These are phyloP conservation scores for Micromesistius poutassou DNA, from an alignment of 2,797 vertebrate genomes.

Conservation along the genomic window DNA sequence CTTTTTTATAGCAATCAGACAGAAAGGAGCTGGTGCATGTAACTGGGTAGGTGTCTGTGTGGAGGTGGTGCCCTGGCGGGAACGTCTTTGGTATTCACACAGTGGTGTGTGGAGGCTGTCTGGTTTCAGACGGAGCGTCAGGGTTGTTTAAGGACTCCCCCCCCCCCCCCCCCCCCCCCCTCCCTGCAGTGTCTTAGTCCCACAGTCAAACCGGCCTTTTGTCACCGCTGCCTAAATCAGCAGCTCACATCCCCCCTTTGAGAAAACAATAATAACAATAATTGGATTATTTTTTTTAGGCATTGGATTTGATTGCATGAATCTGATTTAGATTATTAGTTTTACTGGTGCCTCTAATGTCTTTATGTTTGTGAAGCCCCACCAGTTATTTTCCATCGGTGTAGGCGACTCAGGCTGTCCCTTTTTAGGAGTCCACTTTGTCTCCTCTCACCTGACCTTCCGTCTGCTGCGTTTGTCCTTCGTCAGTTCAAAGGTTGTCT, in stretches of 20 bases:
- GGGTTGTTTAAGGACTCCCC: constrained; percentile 39
- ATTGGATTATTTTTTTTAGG: no score
- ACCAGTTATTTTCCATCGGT: constrained; percentile 31
- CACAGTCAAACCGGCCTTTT: constrained; percentile 12
- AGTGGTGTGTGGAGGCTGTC: constrained; percentile 19
- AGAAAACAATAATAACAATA: constrained; percentile 37
- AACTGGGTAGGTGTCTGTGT: constrained; percentile 20
- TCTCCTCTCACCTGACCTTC: constrained; percentile 59
- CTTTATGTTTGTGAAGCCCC: constrained; percentile 22
- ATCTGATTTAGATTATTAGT: constrained; percentile 37
- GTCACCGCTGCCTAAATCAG: constrained; percentile 30
- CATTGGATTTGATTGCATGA: constrained; percentile 31
- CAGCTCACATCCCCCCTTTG: constrained; percentile 37
- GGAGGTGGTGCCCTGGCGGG: constrained; percentile 17
- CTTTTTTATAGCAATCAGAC: constrained; percentile 18
- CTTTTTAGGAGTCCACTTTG: constrained; percentile 47
- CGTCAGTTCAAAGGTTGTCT: constrained; percentile 34
- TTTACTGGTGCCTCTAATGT: constrained; percentile 36
- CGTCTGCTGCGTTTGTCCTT: constrained; percentile 36
- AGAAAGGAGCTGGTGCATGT: constrained; percentile 48
- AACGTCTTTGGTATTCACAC: not conserved
- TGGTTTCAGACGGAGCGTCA: constrained; percentile 44
- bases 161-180: constrained; percentile 37
- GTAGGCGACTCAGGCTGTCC: constrained; percentile 61
- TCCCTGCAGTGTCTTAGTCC: constrained; percentile 19